Conservation (phyloP, 2,888 invertebrate species). For the Tenthredo scrophulariae region DNA sequence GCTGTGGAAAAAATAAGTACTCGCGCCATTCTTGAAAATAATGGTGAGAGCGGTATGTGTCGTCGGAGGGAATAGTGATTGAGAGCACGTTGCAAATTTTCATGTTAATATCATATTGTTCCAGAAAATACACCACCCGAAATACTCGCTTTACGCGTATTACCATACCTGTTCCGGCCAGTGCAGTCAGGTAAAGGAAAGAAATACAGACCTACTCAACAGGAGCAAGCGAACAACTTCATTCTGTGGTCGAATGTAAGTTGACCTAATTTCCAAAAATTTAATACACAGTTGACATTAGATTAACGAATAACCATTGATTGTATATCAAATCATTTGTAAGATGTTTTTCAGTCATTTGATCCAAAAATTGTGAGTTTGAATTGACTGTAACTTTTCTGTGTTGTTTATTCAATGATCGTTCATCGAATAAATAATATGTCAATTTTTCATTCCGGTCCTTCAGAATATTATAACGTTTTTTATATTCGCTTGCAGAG, state of each 20-base stretch:
- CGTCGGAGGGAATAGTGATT: neutral
- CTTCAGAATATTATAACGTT: too few relatives aligned
- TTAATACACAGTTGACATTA: too few relatives aligned
- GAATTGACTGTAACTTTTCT: too few relatives aligned
- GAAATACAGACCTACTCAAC: constrained; percentile 42
- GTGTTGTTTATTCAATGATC: too few relatives aligned
- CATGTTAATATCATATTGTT: constrained; percentile 23
- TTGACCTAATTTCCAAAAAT: neutral
- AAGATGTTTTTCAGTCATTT: too few relatives aligned
- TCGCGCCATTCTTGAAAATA: neutral
- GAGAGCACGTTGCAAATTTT: neutral
- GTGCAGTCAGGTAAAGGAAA: constrained; percentile 17
- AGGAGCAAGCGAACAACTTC: constrained; percentile 44
- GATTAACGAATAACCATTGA: too few relatives aligned
- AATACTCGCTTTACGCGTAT: constrained; percentile 40
- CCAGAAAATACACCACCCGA: constrained; percentile 46
- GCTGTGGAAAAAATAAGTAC: neutral
- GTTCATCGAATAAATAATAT: too few relatives aligned
- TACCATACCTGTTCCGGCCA: constrained; percentile 45
- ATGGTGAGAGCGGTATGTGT: neutral
- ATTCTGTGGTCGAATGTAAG: constrained; percentile 48
- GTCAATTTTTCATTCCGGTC: too few relatives aligned
- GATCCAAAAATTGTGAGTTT: too few relatives aligned
- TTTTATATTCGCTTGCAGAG: too few relatives aligned
- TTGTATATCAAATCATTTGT: too few relatives aligned